phyloP scores from a whole-genome alignment of 92 coral and sea anemone species.

The Parazoanthus atlanticus region DNA sequence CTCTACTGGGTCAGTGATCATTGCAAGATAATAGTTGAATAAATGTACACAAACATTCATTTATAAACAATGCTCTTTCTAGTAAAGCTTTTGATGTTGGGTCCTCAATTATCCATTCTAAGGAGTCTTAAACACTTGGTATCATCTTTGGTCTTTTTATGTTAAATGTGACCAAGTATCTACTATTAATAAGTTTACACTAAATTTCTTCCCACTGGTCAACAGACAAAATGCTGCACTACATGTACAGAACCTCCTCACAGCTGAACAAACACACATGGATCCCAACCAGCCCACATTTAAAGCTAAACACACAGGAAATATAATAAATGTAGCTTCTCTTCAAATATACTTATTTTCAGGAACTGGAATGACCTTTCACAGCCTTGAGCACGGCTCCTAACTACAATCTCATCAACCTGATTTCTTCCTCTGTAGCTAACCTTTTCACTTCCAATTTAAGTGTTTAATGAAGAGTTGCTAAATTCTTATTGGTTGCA shows the following conservation, averaged over 20 bases:
- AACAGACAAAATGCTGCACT: no score
- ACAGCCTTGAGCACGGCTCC: neutral
- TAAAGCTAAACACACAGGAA: neutral
- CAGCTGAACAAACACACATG: slow-evolving; percentile 12
- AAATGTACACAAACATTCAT: no score
- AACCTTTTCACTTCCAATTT: neutral
- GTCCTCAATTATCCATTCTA: no score
- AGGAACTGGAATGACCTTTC: neutral
- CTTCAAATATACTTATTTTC: neutral
- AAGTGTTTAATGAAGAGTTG: neutral
- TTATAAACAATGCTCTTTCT: no score
- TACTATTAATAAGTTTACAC: no score
- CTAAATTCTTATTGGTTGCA: neutral
- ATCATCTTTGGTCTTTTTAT: no score
- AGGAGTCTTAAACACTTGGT: no score
- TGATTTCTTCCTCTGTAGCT: neutral
- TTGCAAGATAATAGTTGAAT: no score
- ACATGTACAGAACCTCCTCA: neutral
- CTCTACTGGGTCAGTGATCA: no score
- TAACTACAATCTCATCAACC: neutral
- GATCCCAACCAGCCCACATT: neutral
- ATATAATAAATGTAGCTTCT: neutral
- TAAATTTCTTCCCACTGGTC: no score
- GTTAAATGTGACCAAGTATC: no score
- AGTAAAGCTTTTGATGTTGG: no score